Base-by-base conservation (phyloP, 2,888 invertebrate genomes). In the Apotomis turbidana region DNA sequence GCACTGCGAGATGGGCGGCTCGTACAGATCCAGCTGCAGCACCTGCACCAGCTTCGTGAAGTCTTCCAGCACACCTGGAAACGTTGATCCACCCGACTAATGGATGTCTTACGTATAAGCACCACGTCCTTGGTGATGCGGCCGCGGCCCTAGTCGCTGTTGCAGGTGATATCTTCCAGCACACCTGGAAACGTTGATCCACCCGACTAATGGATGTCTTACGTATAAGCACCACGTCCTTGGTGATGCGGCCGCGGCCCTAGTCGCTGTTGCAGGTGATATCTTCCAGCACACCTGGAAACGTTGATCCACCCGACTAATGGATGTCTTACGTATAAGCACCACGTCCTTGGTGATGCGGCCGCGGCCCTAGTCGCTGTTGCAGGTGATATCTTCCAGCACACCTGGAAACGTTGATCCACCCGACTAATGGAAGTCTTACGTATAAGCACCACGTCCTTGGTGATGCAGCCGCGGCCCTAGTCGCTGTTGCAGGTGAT, bases 71-170 rank as follows among this genome's bases (percentile, higher is more conserved):
- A n/a, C n/a, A n/a, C n/a, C n/a, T n/a, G n/a, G n/a, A n/a, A n/a
- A n/a, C n/a, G n/a, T n/a, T n/a, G n/a, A n/a, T n/a, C n/a, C n/a
- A n/a, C n/a, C n/a, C n/a, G n/a, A n/a, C n/a, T n/a, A n/a, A n/a
- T n/a, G n/a, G n/a, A n/a, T n/a, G n/a, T n/a, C n/a, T n/a, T n/a
- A n/a, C n/a, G n/a, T n/a, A n/a, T n/a, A n/a, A n/a, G n/a, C n/a
- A n/a, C n/a, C 75, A 99, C 99, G 93, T 99, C 99, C 90, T 99
- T 99, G 1, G 99, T 98, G 79, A 99, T 97, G 71, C 99, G 95
- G 76, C 98, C 98, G 75, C 96, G 95, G 61, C 95, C 96, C 71
- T 95, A 95, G 66, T 95, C 93, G 81, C 96, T 95, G 36, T 96
- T 97, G 74, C 97, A 97, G 83, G 97, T 97, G 74, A 99, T 96